phyloP scores from a whole-genome alignment of 2,797 vertebrate genomes.

The Manis pentadactyla region DNA sequence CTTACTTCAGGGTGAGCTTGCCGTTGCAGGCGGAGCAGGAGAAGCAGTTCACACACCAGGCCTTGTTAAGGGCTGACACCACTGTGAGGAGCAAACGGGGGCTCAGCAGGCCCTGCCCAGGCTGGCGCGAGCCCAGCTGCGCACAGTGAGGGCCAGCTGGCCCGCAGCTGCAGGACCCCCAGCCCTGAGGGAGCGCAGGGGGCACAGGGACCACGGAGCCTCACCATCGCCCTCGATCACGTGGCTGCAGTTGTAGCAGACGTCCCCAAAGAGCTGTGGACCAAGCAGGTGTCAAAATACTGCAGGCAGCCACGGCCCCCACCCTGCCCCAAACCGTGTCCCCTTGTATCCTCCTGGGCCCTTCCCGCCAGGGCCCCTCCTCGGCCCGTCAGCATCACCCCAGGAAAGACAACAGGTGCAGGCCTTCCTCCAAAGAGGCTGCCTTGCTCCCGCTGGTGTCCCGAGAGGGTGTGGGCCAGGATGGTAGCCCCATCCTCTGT shows the following conservation, averaged over 20 bases:
- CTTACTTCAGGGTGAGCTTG: constrained; percentile 90
- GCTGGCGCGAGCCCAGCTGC: constrained; percentile 75
- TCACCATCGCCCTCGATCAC: constrained; percentile 90
- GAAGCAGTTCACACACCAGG: constrained; percentile 90
- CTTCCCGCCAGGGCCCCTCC: too few relatives aligned
- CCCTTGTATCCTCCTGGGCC: neutral
- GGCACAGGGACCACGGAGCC: constrained; percentile 65
- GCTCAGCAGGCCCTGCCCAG: neutral
- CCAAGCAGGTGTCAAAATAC: constrained; percentile 30
- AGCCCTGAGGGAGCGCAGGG: neutral
- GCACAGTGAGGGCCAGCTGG: constrained; percentile 68
- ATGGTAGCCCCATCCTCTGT: neutral
- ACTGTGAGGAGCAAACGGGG: constrained; percentile 75
- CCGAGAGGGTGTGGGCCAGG: neutral
- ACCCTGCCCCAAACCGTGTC: neutral
- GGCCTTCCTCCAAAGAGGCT: neutral
- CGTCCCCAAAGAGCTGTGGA: constrained; percentile 88
- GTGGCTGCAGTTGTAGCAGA: constrained; percentile 89
- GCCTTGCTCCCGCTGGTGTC: neutral
- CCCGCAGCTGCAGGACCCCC: constrained; percentile 66
- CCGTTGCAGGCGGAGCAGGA: constrained; percentile 89
- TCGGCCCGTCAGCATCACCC: neutral
- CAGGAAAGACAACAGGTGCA: fast-evolving
- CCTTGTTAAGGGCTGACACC: constrained; percentile 90
- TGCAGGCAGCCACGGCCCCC: neutral